A percentile compares a stretch with the other conserved stretches of the same genome.
Conservation (phyloP, 2,113 vertebrate species). For the Mohoua ochrocephala region DNA sequence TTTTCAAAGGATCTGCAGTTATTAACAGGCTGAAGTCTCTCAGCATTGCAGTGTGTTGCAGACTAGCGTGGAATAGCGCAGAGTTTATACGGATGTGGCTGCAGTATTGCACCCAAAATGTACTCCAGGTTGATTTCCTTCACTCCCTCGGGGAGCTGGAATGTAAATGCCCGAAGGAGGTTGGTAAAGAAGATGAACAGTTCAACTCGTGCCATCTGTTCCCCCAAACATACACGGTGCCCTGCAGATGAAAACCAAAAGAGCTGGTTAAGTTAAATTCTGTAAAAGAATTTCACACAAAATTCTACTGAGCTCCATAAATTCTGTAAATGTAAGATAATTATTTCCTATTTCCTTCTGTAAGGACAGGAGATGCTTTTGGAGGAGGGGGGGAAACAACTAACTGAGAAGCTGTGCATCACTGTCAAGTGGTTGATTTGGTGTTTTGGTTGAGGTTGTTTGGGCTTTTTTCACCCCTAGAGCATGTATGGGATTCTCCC, state of each 20-base stretch:
- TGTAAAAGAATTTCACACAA: background rate
- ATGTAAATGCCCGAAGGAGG: slow-evolving; percentile 53
- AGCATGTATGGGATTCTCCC: background rate
- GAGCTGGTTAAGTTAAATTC: background rate
- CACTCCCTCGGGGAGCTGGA: slow-evolving; percentile 35
- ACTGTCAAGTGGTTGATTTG: background rate
- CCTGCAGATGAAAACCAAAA: background rate
- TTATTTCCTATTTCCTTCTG: background rate
- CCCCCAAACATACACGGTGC: slow-evolving; percentile 44
- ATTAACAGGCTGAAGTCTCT: background rate
- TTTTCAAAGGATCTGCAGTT: background rate
- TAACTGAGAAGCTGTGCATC: background rate
- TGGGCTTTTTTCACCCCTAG: background rate
- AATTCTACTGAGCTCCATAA: background rate
- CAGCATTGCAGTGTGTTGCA: background rate
- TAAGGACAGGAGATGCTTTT: background rate
- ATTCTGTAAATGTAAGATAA: background rate
- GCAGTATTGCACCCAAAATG: slow-evolving; percentile 17
- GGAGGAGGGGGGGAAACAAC: background rate
- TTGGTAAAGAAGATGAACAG: slow-evolving; percentile 63
- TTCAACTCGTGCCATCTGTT: slow-evolving; percentile 59
- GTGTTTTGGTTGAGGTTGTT: background rate
- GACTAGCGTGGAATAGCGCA: background rate
- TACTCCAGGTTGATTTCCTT: background rate
- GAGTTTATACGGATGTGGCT: slow-evolving; percentile 55